Evolutionary conservation across 2,797 vertebrate genomes (phyloP), one percentile per base, ranked within the genome.

Genomic region (Gobionotothen gibberifrons): DNA sequence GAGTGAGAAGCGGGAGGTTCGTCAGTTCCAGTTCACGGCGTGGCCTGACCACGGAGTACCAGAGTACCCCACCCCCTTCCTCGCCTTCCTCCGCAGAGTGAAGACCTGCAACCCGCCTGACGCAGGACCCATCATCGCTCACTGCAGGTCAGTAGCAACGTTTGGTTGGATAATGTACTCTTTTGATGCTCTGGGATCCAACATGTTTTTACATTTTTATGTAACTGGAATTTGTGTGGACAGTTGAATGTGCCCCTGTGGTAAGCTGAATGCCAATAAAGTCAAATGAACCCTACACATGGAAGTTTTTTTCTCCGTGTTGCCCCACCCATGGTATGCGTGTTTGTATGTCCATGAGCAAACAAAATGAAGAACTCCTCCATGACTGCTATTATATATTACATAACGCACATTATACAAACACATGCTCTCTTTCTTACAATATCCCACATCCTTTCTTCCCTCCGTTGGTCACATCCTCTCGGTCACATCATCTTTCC

Each of bases 11-110:
- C 93, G 98, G 0, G 98, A 99, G 82, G 97, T 99, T 3, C 96
- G 98, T 49, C 98, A 99, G 94, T 99, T 99, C 94, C 98, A 99
- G 94, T 99, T 99, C 93, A 99, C 98, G 0, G 98, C 98, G 0
- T 99, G 98, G 98, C 98, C 98, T 0, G 98, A 99, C 92, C 98
- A 99, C 0, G 98, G 98, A 0, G 98, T 99, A 0, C 98, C 98
- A 0, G 98, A 99, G 84, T 99, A 99, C 71, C 98, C 98, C 0
- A 99, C 98, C 0, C 98, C 98, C 0, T 99, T 99, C 95, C 93
- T 99, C 92, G 98, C 98, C n/a, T 99, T 99, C 87, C 96, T 99
- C 59, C 95, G 98, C 29, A 89, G 98, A 73, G 98, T 99, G 63
- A 99, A 99, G 92, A 98, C 98, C 70, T 99, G 98, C 87, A 99